Conservation (phyloP, 2,797 vertebrate species). For the Cercopithecus diana region DNA sequence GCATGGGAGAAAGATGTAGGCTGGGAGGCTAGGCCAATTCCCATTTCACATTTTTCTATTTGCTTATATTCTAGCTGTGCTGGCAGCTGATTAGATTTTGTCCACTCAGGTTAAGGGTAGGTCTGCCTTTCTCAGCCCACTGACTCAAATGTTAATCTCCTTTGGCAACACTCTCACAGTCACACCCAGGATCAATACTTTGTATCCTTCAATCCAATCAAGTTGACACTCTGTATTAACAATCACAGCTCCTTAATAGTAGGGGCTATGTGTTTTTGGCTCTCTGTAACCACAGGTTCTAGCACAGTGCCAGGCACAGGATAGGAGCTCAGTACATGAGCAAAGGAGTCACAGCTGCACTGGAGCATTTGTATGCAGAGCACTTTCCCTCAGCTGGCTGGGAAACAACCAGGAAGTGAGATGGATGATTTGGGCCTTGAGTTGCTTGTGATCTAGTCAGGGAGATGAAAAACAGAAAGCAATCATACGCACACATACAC, state of each 20-base stretch:
- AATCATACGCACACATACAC: background rate
- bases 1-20: background rate
- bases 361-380: background rate
- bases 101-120: background rate
- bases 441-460: constrained; percentile 17
- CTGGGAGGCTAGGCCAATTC: background rate
- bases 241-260: background rate
- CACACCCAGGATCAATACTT: background rate
- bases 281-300: background rate
- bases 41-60: background rate
- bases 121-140: background rate
- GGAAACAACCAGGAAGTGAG: background rate
- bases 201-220: background rate
- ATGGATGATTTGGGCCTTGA: background rate
- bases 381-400: background rate
- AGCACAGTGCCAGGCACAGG: background rate
- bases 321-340: background rate
- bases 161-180: background rate
- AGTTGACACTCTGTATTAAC: background rate
- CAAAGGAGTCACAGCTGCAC: background rate
- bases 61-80: no score
- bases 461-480: constrained; percentile 8
- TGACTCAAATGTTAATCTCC: background rate
- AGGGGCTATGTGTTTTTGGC: background rate
- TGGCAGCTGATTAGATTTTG: background rate